Percentiles rank a stretch among this genome's conserved stretches.
Conservation (phyloP, 2,888 invertebrate genomes). For the Pyralis farinalis region DNA sequence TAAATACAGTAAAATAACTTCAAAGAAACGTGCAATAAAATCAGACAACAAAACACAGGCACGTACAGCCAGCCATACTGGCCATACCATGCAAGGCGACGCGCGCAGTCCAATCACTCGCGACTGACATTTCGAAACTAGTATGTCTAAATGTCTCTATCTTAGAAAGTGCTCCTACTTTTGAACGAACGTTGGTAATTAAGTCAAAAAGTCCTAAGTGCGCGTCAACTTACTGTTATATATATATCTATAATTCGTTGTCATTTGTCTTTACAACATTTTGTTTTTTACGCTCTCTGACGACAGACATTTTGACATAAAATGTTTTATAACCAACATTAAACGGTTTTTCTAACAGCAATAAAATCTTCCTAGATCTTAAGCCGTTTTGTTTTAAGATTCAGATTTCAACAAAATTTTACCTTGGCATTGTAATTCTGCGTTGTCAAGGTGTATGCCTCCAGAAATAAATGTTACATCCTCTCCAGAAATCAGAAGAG, state of each 20-base stretch:
- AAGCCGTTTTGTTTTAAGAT: conserved; percentile 27
- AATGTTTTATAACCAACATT: conserved; percentile 13
- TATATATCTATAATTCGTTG: background rate
- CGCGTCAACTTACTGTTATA: too few relatives aligned
- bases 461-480: conserved; percentile 77
- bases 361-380: conserved; percentile 9
- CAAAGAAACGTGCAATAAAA: too few relatives aligned
- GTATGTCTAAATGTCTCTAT: too few relatives aligned
- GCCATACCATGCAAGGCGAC: too few relatives aligned
- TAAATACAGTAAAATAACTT: too few relatives aligned
- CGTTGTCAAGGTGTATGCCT: conserved; percentile 55
- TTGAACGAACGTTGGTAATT: too few relatives aligned
- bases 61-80: too few relatives aligned
- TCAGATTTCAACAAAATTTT: conserved; percentile 26
- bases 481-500: conserved; percentile 51
- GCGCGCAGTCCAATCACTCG: too few relatives aligned
- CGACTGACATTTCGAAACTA: too few relatives aligned
- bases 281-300: conserved; percentile 21
- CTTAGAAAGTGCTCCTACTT: too few relatives aligned
- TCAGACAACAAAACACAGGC: too few relatives aligned
- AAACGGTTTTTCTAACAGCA: conserved; percentile 8
- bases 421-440: conserved; percentile 36
- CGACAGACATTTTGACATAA: conserved; percentile 17
- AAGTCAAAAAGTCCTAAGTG: too few relatives aligned
- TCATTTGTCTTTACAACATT: conserved; percentile 16